Conservation (phyloP, 2,113 vertebrate species). For the Tragelaphus buxtoni region DNA sequence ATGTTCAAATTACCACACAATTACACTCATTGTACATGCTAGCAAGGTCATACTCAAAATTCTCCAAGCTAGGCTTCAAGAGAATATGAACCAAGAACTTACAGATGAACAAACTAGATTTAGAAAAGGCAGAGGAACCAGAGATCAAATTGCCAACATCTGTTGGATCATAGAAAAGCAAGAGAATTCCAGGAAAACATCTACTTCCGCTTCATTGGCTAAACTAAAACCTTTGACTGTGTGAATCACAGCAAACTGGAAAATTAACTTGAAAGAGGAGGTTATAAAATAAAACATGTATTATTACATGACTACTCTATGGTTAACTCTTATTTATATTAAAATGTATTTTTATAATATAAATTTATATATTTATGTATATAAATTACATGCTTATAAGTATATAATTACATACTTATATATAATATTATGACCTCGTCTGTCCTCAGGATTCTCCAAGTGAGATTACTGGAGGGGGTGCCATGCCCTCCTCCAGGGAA, state of each 20-base stretch:
- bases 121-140: neutral
- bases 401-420: neutral
- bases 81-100: neutral
- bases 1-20: neutral
- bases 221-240: neutral
- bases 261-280: neutral
- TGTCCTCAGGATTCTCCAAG: neutral
- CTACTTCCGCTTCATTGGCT: neutral
- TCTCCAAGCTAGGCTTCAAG: neutral
- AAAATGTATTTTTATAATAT: neutral
- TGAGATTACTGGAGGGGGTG: neutral
- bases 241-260: neutral
- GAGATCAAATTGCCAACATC: neutral
- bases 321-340: neutral
- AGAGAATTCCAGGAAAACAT: neutral
- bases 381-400: neutral
- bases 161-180: rapidly evolving
- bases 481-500: neutral
- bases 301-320: neutral
- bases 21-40: neutral
- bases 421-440: neutral
- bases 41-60: neutral
- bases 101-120: neutral
- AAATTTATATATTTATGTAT: neutral
- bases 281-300: neutral